A percentile compares a stretch with the other conserved stretches of the same genome.
Evolutionary conservation across 2,113 vertebrate genomes (phyloP).

Genomic region (Paralichthys olivaceus): DNA sequence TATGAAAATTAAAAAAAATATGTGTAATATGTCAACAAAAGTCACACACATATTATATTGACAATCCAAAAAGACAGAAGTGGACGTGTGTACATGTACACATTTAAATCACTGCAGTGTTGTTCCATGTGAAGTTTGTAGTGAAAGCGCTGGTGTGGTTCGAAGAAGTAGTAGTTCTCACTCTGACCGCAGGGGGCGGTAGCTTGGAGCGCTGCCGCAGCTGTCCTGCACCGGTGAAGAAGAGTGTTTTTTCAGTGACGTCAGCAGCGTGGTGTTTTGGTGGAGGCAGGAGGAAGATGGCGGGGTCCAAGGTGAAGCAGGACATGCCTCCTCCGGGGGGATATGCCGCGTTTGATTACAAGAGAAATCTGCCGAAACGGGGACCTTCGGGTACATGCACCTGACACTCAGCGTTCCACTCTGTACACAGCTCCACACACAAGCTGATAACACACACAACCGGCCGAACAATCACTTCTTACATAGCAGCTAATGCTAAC

Average conservation of each 20-base stretch:
- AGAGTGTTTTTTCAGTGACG: conserved; percentile 15
- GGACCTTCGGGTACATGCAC: conserved; percentile 87
- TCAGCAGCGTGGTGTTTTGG: conserved; percentile 41
- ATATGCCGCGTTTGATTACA: conserved; percentile 90
- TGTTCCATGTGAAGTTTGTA: not conserved
- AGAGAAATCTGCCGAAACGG: conserved; percentile 90
- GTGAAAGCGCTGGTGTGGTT: no score
- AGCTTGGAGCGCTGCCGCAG: not conserved
- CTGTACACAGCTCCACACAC: no score
- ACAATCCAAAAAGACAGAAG: not conserved
- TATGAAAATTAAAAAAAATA: no score
- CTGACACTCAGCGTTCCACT: not conserved
- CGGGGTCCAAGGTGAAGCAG: conserved; percentile 96
- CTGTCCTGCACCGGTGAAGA: not conserved
- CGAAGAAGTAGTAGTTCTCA: not conserved
- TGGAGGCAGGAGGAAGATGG: conserved; percentile 80
- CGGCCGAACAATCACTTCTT: not conserved
- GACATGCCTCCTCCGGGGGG: conserved; percentile 94
- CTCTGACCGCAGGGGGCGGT: conserved; percentile 20
- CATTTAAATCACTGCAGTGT: not conserved
- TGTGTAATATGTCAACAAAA: no score
- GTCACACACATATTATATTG: no score
- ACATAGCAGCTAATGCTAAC: conserved; percentile 51
- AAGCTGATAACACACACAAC: rapidly evolving
- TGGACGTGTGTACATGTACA: not conserved